Evolutionary conservation across 2,113 vertebrate species (phyloP).

Genomic region (Cepphus grylle): DNA sequence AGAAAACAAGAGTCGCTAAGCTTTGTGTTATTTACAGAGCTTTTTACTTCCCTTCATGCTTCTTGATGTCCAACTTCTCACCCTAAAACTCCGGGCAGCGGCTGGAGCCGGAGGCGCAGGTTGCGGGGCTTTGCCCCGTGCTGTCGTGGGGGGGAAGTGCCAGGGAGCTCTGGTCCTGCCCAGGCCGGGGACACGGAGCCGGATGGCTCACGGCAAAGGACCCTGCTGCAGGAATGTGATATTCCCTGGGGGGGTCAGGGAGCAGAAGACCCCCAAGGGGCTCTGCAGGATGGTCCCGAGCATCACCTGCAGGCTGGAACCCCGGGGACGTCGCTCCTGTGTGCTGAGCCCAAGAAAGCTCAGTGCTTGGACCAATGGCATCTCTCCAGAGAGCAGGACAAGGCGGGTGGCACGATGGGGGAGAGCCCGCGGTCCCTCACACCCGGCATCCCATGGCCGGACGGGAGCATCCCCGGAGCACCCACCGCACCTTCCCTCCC

Average conservation of each 20-base stretch:
- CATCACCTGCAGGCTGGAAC: not conserved
- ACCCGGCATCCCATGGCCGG: rapidly evolving
- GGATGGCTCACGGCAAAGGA: not conserved
- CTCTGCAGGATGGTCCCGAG: not conserved
- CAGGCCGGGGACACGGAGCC: not conserved
- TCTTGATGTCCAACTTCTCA: rapidly evolving
- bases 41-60: not conserved
- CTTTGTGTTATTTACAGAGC: not conserved
- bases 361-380: rapidly evolving
- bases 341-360: rapidly evolving
- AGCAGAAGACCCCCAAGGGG: rapidly evolving
- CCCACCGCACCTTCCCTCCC: not conserved
- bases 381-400: not conserved
- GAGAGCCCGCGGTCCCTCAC: not conserved
- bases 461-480: not conserved
- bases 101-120: not conserved
- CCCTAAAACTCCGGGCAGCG: not conserved
- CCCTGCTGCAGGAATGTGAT: not conserved
- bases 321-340: rapidly evolving
- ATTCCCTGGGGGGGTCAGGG: not conserved
- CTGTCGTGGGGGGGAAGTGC: not conserved
- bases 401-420: not conserved
- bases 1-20: not conserved
- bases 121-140: not conserved
- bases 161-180: not conserved